Base-by-base conservation (phyloP, 2,797 vertebrate species). In the Pitangus sulphuratus region DNA sequence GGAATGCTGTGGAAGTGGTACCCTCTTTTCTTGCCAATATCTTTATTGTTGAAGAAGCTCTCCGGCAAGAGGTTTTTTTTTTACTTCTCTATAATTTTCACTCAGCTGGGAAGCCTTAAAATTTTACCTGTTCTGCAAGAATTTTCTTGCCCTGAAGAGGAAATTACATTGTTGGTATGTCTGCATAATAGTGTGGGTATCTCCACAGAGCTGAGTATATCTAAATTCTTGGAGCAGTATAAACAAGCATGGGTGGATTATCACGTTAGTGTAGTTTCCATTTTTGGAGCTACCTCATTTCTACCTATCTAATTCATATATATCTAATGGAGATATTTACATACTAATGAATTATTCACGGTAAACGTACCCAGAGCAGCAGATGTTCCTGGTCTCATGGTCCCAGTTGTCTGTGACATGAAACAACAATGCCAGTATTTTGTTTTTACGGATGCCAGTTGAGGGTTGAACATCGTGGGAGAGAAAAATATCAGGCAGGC, bases 281-380 rank as follows among this genome's bases (percentile, higher is more conserved):
- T 95, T 93, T 94, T 53, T 93, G 83, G 69, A 88, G 57, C 76
- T 81, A 33, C 30, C n/a, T 95, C 8, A n/a, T 83, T 95, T 83
- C 68, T 60, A 50, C 26, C 13, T 72, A 35, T 80, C 69, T 84
- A 86, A 70, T 12, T 85, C 53, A 64, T 94, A 68, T 11, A 85
- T 94, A 75, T 87, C 82, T 89, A 91, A 42, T 45, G 60, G 56
- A 61, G 72, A 7, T 91, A 84, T 94, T 96, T 95, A 31, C 82
- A 50, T 95, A 40, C 35, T 84, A 44, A 70, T 95, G 76, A 92
- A 87, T 92, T 94, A 94, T 60, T 75, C 71, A 69, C 16, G 15
- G 15, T 92, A 81, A 91, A 81, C 56, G 51, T 92, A 62, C 20
- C 6, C 37, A 51, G 65, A 86, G 68, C 35, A 84, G 24, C 76